Base-by-base conservation (phyloP, 2,113 vertebrate species). In the Microcebus murinus region DNA sequence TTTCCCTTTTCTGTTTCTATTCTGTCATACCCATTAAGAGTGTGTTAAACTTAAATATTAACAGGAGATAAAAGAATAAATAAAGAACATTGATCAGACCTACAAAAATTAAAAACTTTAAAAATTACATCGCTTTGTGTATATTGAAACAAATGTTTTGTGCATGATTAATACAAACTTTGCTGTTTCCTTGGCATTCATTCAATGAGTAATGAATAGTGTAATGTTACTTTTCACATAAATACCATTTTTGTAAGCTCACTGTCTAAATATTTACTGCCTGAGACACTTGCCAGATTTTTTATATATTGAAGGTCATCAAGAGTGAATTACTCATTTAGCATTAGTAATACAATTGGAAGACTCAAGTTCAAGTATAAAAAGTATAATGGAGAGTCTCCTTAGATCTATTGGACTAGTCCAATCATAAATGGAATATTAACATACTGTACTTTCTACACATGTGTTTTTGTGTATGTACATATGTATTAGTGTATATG, bases 221-320 rank as follows among this genome's bases (percentile, higher is more conserved):
- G 31, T 81, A 89, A 94, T 95, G 94, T 96, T 95, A 48, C 91
- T 97, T 91, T 95, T 83, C 92, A 90, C 57, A 90, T 97, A 90
- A 95, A 96, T 87, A 36, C 92, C 90, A 87, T 95, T 93, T 97
- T 95, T 95, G 63, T 96, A 95, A 97, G 45, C 90, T 97, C 91
- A 95, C 52, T 94, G 81, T 94, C 82, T 95, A 97, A 96, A 96
- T 96, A 95, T 97, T 98, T 97, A 94, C 87, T 91, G 82, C 61
- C 63, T 25, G 81, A 74, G 27, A 42, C 48, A 76, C 82, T 97
- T 96, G 71, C 91, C 93, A 97, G 86, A 61, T 79, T 87, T 93
- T 95, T 94, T 89, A 81, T 87, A 95, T 93, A 92, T 89, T 90
- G 80, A 96, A 96, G 63, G 73, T 88, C 85, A 98, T 94, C 95